A percentile compares a stretch with the other conserved stretches of the same genome.
These are phyloP conservation scores for Palythoa grandis DNA, from an alignment of 92 coral and sea anemone genomes.

Conservation along the genomic window DNA sequence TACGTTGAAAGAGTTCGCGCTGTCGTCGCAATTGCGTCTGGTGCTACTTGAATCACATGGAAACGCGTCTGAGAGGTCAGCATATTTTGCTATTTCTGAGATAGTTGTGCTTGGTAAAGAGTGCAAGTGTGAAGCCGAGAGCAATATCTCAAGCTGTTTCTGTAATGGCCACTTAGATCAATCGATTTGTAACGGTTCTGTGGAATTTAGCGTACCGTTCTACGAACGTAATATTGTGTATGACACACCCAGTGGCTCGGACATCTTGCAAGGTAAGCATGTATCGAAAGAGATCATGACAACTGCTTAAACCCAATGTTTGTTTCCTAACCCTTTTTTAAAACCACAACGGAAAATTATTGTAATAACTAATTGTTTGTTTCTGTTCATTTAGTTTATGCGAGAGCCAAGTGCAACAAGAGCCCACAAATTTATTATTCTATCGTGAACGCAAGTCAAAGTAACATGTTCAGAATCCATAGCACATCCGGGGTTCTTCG, in stretches of 20 bases:
- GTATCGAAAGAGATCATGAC: background rate
- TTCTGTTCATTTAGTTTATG: slow-evolving; percentile 43
- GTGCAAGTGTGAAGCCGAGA: slow-evolving; percentile 34
- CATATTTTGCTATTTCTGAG: slow-evolving; percentile 58
- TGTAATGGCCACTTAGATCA: slow-evolving; percentile 42
- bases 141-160: slow-evolving; percentile 43
- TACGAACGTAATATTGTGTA: slow-evolving; percentile 46
- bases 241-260: slow-evolving; percentile 46
- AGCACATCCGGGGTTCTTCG: slow-evolving; percentile 55
- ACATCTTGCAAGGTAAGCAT: slow-evolving; percentile 46
- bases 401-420: slow-evolving; percentile 28
- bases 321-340: too few relatives aligned
- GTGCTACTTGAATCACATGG: slow-evolving; percentile 47
- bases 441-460: slow-evolving; percentile 45
- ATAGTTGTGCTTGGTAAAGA: slow-evolving; percentile 47
- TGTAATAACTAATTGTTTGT: background rate
- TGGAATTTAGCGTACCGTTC: slow-evolving; percentile 30
- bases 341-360: too few relatives aligned
- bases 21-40: slow-evolving; percentile 51
- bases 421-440: slow-evolving; percentile 38
- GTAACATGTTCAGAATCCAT: slow-evolving; percentile 32
- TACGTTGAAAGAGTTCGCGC: slow-evolving; percentile 45
- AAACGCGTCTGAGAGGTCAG: slow-evolving; percentile 46
- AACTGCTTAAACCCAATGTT: too few relatives aligned
- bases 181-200: slow-evolving; percentile 8